These are phyloP conservation scores for Anhinga rufa DNA, from an alignment of 2,113 vertebrate species.

Conservation along the genomic window DNA sequence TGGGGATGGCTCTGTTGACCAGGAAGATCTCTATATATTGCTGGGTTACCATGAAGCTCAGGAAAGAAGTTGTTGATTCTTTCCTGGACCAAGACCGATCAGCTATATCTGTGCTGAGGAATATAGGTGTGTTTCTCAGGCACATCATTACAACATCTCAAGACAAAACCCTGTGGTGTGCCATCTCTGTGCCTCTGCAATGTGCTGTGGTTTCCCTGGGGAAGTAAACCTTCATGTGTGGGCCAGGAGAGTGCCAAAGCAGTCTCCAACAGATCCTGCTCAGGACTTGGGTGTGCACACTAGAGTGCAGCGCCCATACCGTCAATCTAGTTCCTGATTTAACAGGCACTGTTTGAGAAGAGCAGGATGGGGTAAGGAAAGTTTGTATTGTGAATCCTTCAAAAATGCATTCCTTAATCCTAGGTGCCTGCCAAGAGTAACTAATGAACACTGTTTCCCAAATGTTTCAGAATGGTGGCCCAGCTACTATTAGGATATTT, in stretches of 20 bases:
- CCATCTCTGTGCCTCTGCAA: background rate
- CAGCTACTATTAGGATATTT: background rate
- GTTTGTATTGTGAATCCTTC: background rate
- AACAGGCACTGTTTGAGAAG: background rate
- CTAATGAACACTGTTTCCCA: background rate
- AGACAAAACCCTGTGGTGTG: background rate
- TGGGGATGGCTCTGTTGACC: background rate
- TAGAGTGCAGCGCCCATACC: background rate
- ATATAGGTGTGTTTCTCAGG: background rate
- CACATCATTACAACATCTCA: background rate
- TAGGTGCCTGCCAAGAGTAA: conserved; percentile 1
- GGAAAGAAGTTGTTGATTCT: background rate
- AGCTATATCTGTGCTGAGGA: background rate
- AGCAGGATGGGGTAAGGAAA: background rate
- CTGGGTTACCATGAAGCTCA: background rate
- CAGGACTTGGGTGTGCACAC: background rate
- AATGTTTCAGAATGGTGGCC: background rate
- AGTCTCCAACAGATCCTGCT: background rate
- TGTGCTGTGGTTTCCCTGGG: background rate
- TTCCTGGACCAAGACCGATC: background rate
- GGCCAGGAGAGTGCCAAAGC: background rate
- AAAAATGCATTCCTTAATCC: conserved; percentile 1
- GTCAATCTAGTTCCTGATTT: background rate
- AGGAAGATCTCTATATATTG: background rate
- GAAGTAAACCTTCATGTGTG: background rate